Evolutionary conservation across 2,888 invertebrate genomes (phyloP).

Genomic region (Petrolisthes cinctipes): DNA sequence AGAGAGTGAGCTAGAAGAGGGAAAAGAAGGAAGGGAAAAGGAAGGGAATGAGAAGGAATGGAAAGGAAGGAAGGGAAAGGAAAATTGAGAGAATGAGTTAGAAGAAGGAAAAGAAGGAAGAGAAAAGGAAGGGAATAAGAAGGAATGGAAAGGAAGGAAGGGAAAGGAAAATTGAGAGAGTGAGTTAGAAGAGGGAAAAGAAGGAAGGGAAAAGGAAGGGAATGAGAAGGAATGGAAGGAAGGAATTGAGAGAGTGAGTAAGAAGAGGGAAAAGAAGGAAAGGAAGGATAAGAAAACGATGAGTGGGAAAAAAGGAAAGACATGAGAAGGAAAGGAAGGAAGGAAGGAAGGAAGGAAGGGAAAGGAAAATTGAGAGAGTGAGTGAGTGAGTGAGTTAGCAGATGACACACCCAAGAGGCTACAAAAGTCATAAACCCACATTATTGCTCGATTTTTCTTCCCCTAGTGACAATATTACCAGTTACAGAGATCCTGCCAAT

Average conservation of each 20-base stretch:
- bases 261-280: slow-evolving; percentile 52
- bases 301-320: neutral
- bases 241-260: slow-evolving; percentile 16
- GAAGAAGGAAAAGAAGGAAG: too few species aligned
- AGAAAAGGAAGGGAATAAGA: too few species aligned
- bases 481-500: too few species aligned
- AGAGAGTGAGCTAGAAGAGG: too few species aligned
- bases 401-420: neutral
- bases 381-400: neutral
- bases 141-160: neutral
- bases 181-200: neutral
- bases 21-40: too few species aligned
- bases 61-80: too few species aligned
- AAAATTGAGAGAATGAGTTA: too few species aligned
- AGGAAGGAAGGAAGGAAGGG: neutral
- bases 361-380: neutral
- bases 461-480: too few species aligned
- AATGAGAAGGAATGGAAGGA: neutral
- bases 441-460: neutral
- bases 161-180: neutral
- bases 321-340: neutral
- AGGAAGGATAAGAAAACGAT: slow-evolving; percentile 65
- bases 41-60: too few species aligned
- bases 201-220: neutral
- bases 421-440: neutral